Conservation (phyloP, 1,140 invertebrate genomes). For the Trachelipus rathkii region DNA sequence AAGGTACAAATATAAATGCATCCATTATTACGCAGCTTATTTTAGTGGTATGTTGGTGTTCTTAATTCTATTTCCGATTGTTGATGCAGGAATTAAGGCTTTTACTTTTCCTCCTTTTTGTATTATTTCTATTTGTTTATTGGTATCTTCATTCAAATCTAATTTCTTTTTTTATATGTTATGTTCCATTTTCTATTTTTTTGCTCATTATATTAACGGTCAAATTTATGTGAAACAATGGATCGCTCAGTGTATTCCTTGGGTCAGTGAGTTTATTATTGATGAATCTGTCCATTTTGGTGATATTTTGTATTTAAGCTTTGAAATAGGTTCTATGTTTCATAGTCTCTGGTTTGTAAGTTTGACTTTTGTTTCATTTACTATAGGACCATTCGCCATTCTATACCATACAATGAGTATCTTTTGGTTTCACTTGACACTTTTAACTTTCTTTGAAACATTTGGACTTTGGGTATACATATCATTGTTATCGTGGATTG, state of each 20-base stretch:
- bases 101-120: not conserved
- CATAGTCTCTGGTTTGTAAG: not conserved
- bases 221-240: not conserved
- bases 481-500: not conserved
- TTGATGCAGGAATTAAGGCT: not conserved
- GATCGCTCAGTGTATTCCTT: not conserved
- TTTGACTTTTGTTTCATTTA: not conserved
- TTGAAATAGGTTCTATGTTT: not conserved
- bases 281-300: not conserved
- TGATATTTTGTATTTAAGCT: not conserved
- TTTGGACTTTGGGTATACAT: not conserved
- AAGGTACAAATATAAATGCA: slow-evolving; percentile 3
- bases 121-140: not conserved
- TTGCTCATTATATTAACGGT: not conserved
- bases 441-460: not conserved
- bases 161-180: not conserved
- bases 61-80: not conserved
- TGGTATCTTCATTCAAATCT: not conserved
- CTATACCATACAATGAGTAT: not conserved
- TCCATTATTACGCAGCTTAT: not conserved
- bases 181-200: not conserved
- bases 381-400: not conserved
- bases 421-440: not conserved
- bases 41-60: not conserved
- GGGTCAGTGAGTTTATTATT: not conserved